Evolutionary conservation across 2,888 invertebrate genomes (phyloP), one percentile per base, ranked within the genome.

Genomic region (Alcis repandata): DNA sequence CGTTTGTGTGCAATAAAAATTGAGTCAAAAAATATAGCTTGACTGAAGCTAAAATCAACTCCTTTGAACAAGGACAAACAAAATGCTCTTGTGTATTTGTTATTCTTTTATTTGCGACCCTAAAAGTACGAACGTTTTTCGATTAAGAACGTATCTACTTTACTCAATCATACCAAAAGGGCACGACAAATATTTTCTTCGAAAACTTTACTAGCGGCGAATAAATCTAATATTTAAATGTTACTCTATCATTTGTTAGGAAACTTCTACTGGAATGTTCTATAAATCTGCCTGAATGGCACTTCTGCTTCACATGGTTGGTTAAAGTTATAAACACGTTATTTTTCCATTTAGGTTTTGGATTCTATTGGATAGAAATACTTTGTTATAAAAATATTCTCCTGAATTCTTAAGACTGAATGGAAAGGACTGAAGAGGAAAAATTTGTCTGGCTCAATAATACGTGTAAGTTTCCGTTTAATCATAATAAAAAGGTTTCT

Each of bases 171-270:
- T 52, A 52, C n/a, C 33, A 33, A 52, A 52, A 38, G 13, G 11
- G 13, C 38, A 32, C 32, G 52, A 36, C 17, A 52, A 52, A 20
- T n/a, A 52, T 38, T 38, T 38, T 11, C 38, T 32, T 17, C 10
- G 10, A 8, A 52, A 52, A 52, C 19, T 38, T 52, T 52, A 20
- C 7, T 33, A 32, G 17, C 33, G 32, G 52, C 38, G 20, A 38
- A 17, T 52, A 22, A 49, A 51, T 38, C 17, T 32, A 43, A 41
- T 33, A 59, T 54, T 41, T 40, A 27, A 38, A 52, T 38, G 38
- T 52, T 32, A 8, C 20, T 15, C 3, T 36, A 38, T 13, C 36
- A 52, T 38, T 52, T 20, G 20, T 52, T 15, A 11, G 11, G 49
- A 51, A 33, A 33, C 49, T 33, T 51, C 33, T 13, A 19, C 33